Evolutionary conservation across 2,113 vertebrate species (phyloP).

Genomic region (Sapayoa aenigma): DNA sequence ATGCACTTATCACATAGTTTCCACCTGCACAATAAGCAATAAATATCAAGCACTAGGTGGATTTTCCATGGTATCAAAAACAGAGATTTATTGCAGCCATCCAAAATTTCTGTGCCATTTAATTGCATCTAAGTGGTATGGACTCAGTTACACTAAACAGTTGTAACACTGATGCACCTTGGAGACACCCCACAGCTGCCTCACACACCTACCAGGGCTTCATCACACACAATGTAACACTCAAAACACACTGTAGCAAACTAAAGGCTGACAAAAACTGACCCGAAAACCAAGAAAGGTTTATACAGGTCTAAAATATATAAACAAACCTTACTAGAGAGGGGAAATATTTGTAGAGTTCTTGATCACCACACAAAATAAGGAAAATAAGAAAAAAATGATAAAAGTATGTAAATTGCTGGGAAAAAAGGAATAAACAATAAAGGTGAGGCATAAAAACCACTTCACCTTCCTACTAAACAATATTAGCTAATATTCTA

Average conservation of each 20-base stretch:
- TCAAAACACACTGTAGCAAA: background rate
- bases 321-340: background rate
- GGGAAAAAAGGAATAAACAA: background rate
- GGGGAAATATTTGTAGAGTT: background rate
- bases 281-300: background rate
- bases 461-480: background rate
- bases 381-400: background rate
- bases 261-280: background rate
- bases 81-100: background rate
- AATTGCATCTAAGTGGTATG: background rate
- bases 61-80: background rate
- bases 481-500: background rate
- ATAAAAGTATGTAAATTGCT: background rate
- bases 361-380: background rate
- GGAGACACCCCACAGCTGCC: background rate
- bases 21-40: slow-evolving; percentile 44
- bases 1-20: slow-evolving; percentile 79
- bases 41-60: background rate
- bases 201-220: background rate
- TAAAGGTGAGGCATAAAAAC: background rate
- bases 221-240: background rate
- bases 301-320: background rate
- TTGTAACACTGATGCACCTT: background rate
- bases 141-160: background rate
- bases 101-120: background rate